phyloP scores from a whole-genome alignment of 1,140 invertebrate species.

The Apis dorsata region DNA sequence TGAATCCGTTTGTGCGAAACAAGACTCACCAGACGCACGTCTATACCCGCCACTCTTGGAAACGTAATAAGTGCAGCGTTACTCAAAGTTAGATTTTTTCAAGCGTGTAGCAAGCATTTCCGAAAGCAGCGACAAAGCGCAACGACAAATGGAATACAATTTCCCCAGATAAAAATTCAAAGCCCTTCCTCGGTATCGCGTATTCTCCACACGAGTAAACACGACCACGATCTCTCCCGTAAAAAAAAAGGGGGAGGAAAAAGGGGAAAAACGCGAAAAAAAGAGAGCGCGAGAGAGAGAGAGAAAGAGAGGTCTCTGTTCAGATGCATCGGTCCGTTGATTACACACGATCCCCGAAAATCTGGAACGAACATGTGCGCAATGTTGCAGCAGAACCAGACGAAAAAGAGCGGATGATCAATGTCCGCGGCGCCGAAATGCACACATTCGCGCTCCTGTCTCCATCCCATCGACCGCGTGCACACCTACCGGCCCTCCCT shows the following conservation, averaged over 20 bases:
- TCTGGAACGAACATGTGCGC: conserved; percentile 40
- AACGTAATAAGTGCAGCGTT: neutral
- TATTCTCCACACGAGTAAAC: conserved; percentile 35
- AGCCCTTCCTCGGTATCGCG: neutral
- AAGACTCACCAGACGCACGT: neutral
- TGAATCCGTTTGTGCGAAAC: too few species aligned
- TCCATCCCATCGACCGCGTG: neutral
- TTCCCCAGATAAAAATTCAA: conserved; percentile 29
- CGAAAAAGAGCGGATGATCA: conserved; percentile 48
- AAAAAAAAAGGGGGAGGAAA: neutral
- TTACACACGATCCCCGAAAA: conserved; percentile 48
- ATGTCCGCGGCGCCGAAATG: conserved; percentile 38
- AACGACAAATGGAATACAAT: conserved; percentile 28
- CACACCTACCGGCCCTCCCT: neutral
- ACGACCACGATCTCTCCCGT: conserved; percentile 16
- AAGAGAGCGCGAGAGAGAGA: neutral
- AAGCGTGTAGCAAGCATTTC: neutral
- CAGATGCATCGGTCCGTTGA: conserved; percentile 46
- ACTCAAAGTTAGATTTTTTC: neutral
- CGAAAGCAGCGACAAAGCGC: neutral
- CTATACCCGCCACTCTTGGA: neutral
- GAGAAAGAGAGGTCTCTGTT: neutral
- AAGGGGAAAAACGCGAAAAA: neutral
- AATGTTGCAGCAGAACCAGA: conserved; percentile 36
- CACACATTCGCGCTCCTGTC: conserved; percentile 25